Evolutionary conservation across 2,888 invertebrate genomes (phyloP).

Genomic region (Nymphalis polychloros): DNA sequence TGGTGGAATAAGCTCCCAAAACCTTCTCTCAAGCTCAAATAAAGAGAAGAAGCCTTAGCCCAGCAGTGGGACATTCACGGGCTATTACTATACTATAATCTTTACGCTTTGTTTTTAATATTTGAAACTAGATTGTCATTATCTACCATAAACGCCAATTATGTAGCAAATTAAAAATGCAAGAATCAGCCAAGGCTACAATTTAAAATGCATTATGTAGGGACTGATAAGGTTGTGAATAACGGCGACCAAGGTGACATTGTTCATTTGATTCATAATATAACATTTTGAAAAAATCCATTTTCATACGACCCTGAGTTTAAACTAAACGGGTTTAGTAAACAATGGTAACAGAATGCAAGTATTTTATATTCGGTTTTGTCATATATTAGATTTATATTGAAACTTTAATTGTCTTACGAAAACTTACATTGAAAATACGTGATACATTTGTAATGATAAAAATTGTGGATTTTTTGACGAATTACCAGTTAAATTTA

Average conservation of each 20-base stretch:
- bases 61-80: no score
- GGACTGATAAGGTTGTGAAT: slow-evolving; percentile 11
- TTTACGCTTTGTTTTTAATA: no score
- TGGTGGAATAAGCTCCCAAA: no score
- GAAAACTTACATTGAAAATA: neutral
- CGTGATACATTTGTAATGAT: neutral
- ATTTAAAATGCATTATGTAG: slow-evolving; percentile 13
- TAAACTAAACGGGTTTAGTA: neutral
- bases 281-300: neutral
- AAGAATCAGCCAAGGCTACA: slow-evolving; percentile 9
- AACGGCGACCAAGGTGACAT: neutral
- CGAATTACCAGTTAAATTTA: no score
- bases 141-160: neutral
- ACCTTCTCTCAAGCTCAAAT: no score
- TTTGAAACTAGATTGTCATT: no score
- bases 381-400: neutral
- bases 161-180: slow-evolving; percentile 3
- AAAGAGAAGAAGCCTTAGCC: no score
- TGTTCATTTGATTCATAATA: slow-evolving; percentile 4
- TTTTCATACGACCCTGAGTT: slow-evolving; percentile 15
- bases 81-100: no score
- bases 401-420: neutral
- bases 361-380: neutral
- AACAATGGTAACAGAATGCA: neutral
- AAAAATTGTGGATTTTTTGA: no score